Evolutionary conservation across 2,888 invertebrate genomes (phyloP).

Genomic region (Euzetes globulus): DNA sequence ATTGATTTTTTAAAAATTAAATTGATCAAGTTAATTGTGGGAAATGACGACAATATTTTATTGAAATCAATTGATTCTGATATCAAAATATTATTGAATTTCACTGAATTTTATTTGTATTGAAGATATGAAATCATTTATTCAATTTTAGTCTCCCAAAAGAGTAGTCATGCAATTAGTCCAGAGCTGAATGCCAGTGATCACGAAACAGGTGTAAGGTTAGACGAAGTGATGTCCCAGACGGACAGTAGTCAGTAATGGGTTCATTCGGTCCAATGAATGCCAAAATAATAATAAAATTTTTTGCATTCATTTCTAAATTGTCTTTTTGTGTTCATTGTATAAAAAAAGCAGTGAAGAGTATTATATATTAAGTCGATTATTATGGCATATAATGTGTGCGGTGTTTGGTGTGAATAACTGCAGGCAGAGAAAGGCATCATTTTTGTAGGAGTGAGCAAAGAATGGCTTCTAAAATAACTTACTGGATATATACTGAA

Average conservation of each 20-base stretch:
- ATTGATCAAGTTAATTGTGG: no score
- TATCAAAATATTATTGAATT: no score
- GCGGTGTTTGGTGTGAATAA: conserved; percentile 23
- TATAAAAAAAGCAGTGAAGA: not conserved
- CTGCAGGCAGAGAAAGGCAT: conserved; percentile 25
- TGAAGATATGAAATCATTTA: no score
- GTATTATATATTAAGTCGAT: not conserved
- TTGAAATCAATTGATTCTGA: no score
- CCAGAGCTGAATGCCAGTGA: no score
- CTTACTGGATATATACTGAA: conserved; percentile 23
- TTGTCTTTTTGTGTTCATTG: conserved; percentile 15
- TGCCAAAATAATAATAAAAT: conserved; percentile 2
- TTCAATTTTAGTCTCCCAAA: no score
- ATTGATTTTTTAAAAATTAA: no score
- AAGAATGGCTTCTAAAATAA: conserved; percentile 15
- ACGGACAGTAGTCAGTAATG: not conserved
- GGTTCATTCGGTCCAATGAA: not conserved
- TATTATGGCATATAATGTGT: conserved; percentile 12
- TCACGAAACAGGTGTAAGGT: no score
- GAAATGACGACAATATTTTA: no score
- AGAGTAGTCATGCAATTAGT: no score
- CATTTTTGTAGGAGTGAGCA: conserved; percentile 24
- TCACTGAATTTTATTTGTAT: no score
- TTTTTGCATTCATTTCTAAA: conserved; percentile 10
- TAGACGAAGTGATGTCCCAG: not conserved